Percentiles rank a stretch among this genome's conserved stretches.
Evolutionary conservation across 2,797 vertebrate species (phyloP).

Genomic region (Micrastur ruficollis): DNA sequence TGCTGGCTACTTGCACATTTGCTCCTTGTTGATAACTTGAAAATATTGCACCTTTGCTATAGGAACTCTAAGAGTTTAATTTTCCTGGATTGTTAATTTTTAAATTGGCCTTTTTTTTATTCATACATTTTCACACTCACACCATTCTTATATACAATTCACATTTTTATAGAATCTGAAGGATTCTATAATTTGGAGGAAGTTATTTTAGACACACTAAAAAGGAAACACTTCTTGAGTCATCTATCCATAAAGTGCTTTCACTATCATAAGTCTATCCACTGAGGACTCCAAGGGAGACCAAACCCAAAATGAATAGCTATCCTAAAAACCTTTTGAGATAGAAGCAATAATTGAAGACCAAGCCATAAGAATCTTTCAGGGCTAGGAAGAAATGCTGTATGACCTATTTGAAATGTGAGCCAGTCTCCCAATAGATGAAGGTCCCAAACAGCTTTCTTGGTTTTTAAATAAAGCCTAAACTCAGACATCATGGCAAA

Average conservation of each 20-base stretch:
- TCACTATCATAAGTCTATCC: neutral
- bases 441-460: neutral
- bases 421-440: neutral
- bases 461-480: neutral
- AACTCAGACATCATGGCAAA: neutral
- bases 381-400: neutral
- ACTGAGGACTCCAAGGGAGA: neutral
- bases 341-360: neutral
- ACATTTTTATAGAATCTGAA: neutral
- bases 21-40: neutral
- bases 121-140: neutral
- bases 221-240: constrained; percentile 18
- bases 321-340: neutral
- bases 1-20: neutral
- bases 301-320: neutral
- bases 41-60: neutral
- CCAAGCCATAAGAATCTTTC: neutral
- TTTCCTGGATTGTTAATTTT: neutral
- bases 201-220: constrained; percentile 3
- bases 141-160: neutral
- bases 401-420: neutral
- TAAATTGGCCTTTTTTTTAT: neutral
- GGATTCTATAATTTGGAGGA: neutral
- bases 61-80: neutral
- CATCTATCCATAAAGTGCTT: neutral